These are phyloP conservation scores for Tipula helvola DNA, from an alignment of 2,888 invertebrate genomes.

Conservation along the genomic window DNA sequence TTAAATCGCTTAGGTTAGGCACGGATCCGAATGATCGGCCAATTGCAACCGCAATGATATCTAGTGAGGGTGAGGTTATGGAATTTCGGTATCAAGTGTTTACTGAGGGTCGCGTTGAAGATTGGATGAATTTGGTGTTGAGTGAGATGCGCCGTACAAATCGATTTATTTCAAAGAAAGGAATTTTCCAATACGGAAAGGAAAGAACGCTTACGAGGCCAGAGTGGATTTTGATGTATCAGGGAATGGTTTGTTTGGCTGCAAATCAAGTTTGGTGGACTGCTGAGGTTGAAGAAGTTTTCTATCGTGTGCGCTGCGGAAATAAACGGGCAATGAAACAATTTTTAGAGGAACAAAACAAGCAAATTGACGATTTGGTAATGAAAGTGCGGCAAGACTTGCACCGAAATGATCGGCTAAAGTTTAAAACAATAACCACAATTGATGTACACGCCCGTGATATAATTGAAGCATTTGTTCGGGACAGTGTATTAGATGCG, in stretches of 20 bases:
- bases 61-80: constrained; percentile 79
- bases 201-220: constrained; percentile 51
- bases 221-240: constrained; percentile 81
- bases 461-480: constrained; percentile 70
- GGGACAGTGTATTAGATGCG: constrained; percentile 69
- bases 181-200: constrained; percentile 75
- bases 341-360: constrained; percentile 61
- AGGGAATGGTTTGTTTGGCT: constrained; percentile 75
- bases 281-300: constrained; percentile 85
- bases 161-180: constrained; percentile 72
- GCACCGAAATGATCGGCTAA: constrained; percentile 66
- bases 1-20: constrained; percentile 58
- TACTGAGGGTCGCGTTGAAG: constrained; percentile 74
- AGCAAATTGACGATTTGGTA: constrained; percentile 73
- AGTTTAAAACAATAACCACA: constrained; percentile 79
- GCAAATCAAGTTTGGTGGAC: constrained; percentile 95
- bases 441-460: constrained; percentile 88
- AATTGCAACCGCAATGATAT: constrained; percentile 71
- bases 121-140: constrained; percentile 83
- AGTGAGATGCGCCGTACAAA: constrained; percentile 76
- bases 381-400: constrained; percentile 56
- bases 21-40: constrained; percentile 52
- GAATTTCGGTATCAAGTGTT: constrained; percentile 58
- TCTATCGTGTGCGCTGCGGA: constrained; percentile 48
- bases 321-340: constrained; percentile 84